Evolutionary conservation across 2,797 vertebrate species (phyloP).

Genomic region (Enoplosus armatus): DNA sequence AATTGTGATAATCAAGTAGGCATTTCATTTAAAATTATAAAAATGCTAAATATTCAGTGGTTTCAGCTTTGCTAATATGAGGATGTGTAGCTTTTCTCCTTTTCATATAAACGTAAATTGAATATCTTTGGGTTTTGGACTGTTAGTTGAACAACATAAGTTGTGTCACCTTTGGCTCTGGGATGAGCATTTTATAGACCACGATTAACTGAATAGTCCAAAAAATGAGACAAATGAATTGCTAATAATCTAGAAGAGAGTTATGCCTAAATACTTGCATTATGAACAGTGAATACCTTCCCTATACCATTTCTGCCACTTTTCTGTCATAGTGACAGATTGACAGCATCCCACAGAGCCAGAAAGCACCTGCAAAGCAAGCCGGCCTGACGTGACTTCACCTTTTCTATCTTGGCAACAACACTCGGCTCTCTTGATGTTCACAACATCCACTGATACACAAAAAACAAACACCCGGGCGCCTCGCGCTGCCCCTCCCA

Average conservation of each 20-base stretch:
- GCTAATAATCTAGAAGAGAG: neutral
- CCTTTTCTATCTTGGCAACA: conserved; percentile 47
- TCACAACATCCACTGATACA: conserved; percentile 50
- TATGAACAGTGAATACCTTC: conserved; percentile 20
- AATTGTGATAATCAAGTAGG: neutral
- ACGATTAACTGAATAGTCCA: neutral
- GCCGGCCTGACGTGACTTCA: conserved; percentile 47
- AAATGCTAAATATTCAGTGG: neutral
- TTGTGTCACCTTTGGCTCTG: neutral
- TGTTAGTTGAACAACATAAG: too few relatives aligned
- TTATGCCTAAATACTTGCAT: neutral
- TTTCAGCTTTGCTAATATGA: neutral
- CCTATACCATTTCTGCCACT: conserved; percentile 20
- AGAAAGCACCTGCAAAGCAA: conserved; percentile 57
- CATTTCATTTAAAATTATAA: neutral
- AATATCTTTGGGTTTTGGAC: too few relatives aligned
- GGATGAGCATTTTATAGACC: neutral
- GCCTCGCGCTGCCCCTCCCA: conserved; percentile 31
- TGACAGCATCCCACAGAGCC: conserved; percentile 54
- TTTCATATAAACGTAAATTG: too few relatives aligned
- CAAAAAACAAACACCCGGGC: conserved; percentile 41
- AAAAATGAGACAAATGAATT: neutral
- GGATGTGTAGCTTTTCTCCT: too few relatives aligned
- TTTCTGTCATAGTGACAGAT: conserved; percentile 39
- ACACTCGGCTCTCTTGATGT: conserved; percentile 47